These are phyloP conservation scores for Rostratula benghalensis DNA, from an alignment of 2,113 vertebrate genomes.

Conservation along the genomic window DNA sequence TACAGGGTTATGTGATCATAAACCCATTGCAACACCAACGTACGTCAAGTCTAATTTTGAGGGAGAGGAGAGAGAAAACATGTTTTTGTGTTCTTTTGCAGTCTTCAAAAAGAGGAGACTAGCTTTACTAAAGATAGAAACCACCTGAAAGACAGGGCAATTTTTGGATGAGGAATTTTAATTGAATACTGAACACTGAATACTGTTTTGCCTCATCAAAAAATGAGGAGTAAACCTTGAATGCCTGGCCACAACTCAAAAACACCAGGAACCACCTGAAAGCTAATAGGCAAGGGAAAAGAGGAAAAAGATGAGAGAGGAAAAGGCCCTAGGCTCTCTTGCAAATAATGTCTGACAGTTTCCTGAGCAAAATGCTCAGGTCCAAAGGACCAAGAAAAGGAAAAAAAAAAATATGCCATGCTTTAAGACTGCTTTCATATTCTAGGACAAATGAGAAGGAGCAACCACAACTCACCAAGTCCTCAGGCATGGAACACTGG, in stretches of 20 bases:
- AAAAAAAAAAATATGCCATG: not conserved
- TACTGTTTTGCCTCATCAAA: not conserved
- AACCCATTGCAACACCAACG: not conserved
- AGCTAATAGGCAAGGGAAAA: not conserved
- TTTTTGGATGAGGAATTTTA: not conserved
- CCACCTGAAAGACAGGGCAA: not conserved
- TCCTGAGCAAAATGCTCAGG: conserved; percentile 1
- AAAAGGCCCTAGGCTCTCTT: not conserved
- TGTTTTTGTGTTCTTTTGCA: not conserved
- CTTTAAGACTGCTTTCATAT: not conserved
- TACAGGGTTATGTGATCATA: not conserved
- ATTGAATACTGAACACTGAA: not conserved
- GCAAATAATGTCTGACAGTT: not conserved
- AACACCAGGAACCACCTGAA: not conserved
- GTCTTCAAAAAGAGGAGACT: not conserved
- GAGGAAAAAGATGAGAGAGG: not conserved
- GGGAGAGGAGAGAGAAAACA: not conserved
- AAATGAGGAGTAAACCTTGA: not conserved
- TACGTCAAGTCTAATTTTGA: not conserved
- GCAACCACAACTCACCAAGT: conserved; percentile 83
- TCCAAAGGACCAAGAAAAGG: not conserved
- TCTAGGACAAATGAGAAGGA: not conserved
- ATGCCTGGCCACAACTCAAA: not conserved
- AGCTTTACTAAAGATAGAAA: not conserved
- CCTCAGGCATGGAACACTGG: conserved; percentile 93